Percentiles rank a stretch among this genome's conserved stretches.
Evolutionary conservation across 2,797 vertebrate species (phyloP).

Genomic region (Sternotherus odoratus): DNA sequence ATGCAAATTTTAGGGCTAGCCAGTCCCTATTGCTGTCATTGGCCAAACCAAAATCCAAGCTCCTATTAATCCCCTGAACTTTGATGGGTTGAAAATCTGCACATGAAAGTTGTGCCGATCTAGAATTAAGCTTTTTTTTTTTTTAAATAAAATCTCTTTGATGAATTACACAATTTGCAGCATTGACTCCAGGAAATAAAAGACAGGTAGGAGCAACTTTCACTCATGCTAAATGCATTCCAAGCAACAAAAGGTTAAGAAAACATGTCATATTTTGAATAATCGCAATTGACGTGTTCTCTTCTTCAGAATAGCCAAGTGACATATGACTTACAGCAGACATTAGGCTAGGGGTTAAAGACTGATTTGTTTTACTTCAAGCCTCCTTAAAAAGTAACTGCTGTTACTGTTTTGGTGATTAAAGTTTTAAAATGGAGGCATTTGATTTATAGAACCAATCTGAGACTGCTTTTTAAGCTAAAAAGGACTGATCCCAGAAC

Average conservation of each 20-base stretch:
- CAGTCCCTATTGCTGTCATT: not conserved
- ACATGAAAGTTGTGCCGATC: not conserved
- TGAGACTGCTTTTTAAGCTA: slow-evolving; percentile 6
- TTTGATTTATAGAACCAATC: slow-evolving; percentile 24
- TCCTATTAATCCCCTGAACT: not conserved
- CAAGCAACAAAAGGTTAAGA: not conserved
- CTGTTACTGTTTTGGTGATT: slow-evolving; percentile 23
- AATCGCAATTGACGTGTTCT: not conserved
- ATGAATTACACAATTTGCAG: not conserved
- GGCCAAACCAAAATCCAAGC: not conserved
- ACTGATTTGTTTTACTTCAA: slow-evolving; percentile 1
- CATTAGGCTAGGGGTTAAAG: not conserved
- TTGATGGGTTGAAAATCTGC: not conserved
- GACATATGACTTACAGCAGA: not conserved
- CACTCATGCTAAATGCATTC: not conserved
- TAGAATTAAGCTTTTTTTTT: not conserved
- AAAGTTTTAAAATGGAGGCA: slow-evolving; percentile 12
- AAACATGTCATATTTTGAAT: not conserved
- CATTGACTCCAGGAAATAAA: not conserved
- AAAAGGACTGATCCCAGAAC: slow-evolving; percentile 16
- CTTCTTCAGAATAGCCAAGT: slow-evolving; percentile 2
- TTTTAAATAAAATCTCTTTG: not conserved
- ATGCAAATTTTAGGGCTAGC: not conserved
- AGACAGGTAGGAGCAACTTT: not conserved
- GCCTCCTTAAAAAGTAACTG: not conserved